Percentiles rank a stretch among this genome's conserved stretches.
Conservation (phyloP, 2,113 vertebrate genomes). For the Gopherus evgoodei region DNA sequence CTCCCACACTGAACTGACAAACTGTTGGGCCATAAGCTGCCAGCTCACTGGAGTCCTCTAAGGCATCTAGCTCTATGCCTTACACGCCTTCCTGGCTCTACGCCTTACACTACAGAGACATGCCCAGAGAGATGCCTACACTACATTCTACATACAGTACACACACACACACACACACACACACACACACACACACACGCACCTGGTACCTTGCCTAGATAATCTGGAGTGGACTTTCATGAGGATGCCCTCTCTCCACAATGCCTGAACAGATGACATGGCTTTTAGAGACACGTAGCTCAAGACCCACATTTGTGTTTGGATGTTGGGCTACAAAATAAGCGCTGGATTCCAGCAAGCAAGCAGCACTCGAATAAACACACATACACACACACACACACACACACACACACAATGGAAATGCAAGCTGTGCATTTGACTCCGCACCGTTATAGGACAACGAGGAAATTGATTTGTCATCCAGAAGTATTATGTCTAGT, state of each 20-base stretch:
- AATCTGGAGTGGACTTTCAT: rapidly evolving
- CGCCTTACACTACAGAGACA: neutral
- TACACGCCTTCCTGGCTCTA: neutral
- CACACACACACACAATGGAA: neutral
- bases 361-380: neutral
- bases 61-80: neutral
- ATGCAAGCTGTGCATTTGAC: neutral
- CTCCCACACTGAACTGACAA: neutral
- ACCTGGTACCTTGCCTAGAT: neutral
- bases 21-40: neutral
- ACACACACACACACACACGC: neutral
- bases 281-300: neutral
- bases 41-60: neutral
- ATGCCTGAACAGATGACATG: neutral
- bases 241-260: neutral
- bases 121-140: neutral
- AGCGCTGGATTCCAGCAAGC: neutral
- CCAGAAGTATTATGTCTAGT: conserved; percentile 46
- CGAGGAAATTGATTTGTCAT: conserved; percentile 70
- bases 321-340: neutral
- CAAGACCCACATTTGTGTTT: rapidly evolving
- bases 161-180: rapidly evolving
- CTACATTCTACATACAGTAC: neutral
- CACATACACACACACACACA: neutral
- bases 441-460: conserved; percentile 8